Conservation (phyloP, 2,113 vertebrate genomes). For the Xenopus borealis region DNA sequence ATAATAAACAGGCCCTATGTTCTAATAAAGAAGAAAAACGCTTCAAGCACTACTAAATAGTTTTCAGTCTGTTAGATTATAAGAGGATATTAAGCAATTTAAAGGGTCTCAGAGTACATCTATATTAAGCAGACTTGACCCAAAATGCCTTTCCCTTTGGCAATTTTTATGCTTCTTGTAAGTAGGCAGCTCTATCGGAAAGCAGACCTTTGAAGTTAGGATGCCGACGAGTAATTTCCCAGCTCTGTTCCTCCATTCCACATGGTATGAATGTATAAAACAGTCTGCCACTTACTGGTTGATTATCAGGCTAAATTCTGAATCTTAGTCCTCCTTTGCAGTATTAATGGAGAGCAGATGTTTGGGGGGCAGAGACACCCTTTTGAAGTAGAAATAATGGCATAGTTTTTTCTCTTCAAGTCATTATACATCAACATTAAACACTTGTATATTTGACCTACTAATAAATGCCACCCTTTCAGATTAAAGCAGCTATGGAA, state of each 20-base stretch:
- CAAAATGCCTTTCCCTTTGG: neutral
- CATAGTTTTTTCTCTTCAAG: slow-evolving; percentile 10
- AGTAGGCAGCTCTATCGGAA: neutral
- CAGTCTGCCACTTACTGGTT: slow-evolving; percentile 19
- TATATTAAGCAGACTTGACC: neutral
- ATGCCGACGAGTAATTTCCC: neutral
- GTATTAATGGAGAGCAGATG: slow-evolving; percentile 32
- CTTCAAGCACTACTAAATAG: too few relatives aligned
- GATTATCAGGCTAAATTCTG: slow-evolving; percentile 13
- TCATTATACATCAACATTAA: slow-evolving; percentile 28
- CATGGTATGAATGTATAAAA: slow-evolving; percentile 24
- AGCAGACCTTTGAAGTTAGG: neutral
- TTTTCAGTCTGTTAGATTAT: too few relatives aligned
- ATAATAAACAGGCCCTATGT: too few relatives aligned
- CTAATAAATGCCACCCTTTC: neutral
- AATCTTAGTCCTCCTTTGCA: slow-evolving; percentile 16
- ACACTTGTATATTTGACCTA: neutral
- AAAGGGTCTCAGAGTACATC: neutral
- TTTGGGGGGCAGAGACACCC: slow-evolving; percentile 10
- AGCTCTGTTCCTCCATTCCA: slow-evolving; percentile 1
- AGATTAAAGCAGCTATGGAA: neutral
- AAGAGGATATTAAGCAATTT: too few relatives aligned
- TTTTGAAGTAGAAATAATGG: slow-evolving; percentile 27
- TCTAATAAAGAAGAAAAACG: too few relatives aligned
- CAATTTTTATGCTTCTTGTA: neutral